A percentile compares a stretch with the other conserved stretches of the same genome.
These are phyloP conservation scores for Epiblema foenella DNA, from an alignment of 2,888 invertebrate species.

Conservation along the genomic window DNA sequence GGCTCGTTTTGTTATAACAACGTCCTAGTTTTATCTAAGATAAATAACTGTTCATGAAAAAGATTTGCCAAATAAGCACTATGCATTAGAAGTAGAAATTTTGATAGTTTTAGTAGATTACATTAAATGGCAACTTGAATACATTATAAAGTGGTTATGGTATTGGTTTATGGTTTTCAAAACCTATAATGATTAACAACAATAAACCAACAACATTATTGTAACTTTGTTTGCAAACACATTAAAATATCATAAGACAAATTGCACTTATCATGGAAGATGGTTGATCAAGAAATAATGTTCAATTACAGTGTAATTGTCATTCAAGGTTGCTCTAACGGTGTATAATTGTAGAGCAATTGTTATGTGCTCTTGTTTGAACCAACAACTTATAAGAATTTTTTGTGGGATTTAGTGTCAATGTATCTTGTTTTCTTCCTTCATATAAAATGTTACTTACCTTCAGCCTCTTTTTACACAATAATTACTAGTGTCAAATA, in stretches of 20 bases:
- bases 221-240: conserved; percentile 26
- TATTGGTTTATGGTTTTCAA: no score
- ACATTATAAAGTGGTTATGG: not conserved
- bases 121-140: not conserved
- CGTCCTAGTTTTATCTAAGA: not conserved
- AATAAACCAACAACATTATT: not conserved
- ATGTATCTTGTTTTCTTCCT: not conserved
- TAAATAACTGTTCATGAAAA: not conserved
- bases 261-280: conserved; percentile 15
- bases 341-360: conserved; percentile 34
- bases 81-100: not conserved
- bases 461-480: not conserved
- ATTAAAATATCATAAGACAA: conserved; percentile 14
- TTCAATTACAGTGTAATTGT: conserved; percentile 51
- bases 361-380: conserved; percentile 28
- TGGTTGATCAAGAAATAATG: conserved; percentile 44
- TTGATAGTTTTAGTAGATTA: not conserved
- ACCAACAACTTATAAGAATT: conserved; percentile 21
- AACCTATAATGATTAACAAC: conserved; percentile 7
- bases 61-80: not conserved
- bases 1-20: not conserved
- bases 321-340: conserved; percentile 46
- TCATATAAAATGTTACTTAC: no score
- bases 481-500: no score
- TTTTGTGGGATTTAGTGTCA: not conserved